Conservation (phyloP, 2,888 invertebrate species). For the Euproctis similis region DNA sequence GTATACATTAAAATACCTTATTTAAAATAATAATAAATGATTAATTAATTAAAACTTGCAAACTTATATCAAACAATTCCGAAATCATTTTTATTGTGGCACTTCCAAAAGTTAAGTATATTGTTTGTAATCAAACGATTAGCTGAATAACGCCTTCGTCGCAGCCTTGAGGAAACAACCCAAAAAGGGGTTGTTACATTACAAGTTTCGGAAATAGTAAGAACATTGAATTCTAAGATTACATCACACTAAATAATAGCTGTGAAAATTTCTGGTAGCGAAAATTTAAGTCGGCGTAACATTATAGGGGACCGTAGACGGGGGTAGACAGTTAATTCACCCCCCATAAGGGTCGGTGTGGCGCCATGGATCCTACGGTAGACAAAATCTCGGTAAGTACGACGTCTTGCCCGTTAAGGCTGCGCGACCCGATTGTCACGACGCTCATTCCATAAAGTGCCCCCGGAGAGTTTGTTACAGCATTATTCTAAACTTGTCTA, state of each 20-base stretch:
- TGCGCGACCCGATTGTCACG: slow-evolving; percentile 23
- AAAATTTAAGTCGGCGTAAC: slow-evolving; percentile 71
- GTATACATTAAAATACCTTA: too few relatives aligned
- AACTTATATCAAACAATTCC: too few relatives aligned
- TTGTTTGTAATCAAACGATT: slow-evolving; percentile 24
- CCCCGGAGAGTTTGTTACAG: slow-evolving; percentile 20
- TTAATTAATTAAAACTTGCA: too few relatives aligned
- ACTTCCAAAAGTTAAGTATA: slow-evolving; percentile 12
- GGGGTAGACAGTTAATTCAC: slow-evolving; percentile 70
- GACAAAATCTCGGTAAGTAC: slow-evolving; percentile 69
- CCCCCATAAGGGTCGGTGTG: slow-evolving; percentile 71
- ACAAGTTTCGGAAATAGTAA: slow-evolving; percentile 66
- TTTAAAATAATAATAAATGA: too few relatives aligned
- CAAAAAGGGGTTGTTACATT: too few relatives aligned
- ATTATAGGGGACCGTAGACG: slow-evolving; percentile 67
- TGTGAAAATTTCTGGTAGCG: slow-evolving; percentile 71
- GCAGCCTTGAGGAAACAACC: slow-evolving; percentile 36
- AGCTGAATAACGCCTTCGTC: slow-evolving; percentile 20
- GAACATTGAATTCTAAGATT: slow-evolving; percentile 55
- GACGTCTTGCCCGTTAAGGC: slow-evolving; percentile 39
- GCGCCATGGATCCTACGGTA: slow-evolving; percentile 71
- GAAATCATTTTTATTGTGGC: slow-evolving; percentile 4
- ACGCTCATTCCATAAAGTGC: slow-evolving; percentile 24
- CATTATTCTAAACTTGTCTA: slow-evolving; percentile 6
- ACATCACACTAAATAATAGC: slow-evolving; percentile 60